Conservation (phyloP, 1,140 invertebrate genomes). For the Lordiphosa stackelbergi region DNA sequence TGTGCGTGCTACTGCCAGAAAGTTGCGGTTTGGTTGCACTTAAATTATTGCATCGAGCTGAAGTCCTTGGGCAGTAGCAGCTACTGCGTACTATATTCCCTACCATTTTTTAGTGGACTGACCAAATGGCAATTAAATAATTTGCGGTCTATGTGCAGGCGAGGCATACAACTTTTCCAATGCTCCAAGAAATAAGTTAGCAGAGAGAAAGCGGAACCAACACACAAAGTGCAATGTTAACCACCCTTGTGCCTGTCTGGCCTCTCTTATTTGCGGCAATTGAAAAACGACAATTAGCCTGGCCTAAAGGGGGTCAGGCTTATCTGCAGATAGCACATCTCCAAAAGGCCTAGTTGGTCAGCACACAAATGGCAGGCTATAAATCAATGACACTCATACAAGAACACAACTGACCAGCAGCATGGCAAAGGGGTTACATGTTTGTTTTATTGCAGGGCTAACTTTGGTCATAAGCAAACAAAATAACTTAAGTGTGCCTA, state of each 20-base stretch:
- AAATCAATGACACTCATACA: conserved; percentile 56
- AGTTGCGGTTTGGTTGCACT: conserved; percentile 69
- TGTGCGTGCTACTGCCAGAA: conserved; percentile 51
- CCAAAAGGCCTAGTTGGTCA: conserved; percentile 36
- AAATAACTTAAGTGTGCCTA: not conserved
- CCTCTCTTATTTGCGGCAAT: conserved; percentile 53
- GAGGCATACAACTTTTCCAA: conserved; percentile 50
- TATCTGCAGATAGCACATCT: conserved; percentile 59
- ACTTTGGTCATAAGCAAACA: conserved; percentile 9
- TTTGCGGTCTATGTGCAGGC: conserved; percentile 60
- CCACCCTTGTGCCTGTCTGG: conserved; percentile 1
- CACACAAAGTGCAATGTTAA: conserved; percentile 37
- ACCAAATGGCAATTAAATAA: conserved; percentile 68
- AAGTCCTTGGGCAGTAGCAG: conserved; percentile 56
- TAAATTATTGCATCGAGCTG: conserved; percentile 69
- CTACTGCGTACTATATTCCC: conserved; percentile 11
- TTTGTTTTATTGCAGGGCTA: conserved; percentile 30
- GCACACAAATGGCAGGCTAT: conserved; percentile 56
- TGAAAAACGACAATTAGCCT: conserved; percentile 74
- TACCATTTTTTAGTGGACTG: conserved; percentile 28
- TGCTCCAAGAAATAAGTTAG: conserved; percentile 55
- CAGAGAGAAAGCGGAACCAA: conserved; percentile 17
- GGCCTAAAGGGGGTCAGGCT: conserved; percentile 57
- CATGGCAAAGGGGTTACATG: conserved; percentile 23
- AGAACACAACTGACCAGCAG: conserved; percentile 13